Evolutionary conservation across 1,140 invertebrate genomes (phyloP).

Genomic region (Drosophila pandora): DNA sequence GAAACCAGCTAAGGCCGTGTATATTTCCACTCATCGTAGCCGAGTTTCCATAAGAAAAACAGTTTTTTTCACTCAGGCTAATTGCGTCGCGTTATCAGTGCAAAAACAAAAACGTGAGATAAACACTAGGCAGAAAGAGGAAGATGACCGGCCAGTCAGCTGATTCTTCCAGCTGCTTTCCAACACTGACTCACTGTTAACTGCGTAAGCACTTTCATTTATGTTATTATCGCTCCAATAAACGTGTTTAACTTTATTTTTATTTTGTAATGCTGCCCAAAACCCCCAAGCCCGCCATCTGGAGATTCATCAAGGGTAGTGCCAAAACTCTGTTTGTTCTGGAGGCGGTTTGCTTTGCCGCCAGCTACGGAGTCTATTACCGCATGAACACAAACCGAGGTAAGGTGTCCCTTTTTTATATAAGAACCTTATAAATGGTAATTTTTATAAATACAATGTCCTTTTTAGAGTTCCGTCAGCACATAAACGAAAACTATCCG

Average conservation of each 20-base stretch:
- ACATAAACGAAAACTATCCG: conserved; percentile 86
- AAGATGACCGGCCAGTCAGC: conserved; percentile 40
- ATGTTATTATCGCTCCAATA: conserved; percentile 1
- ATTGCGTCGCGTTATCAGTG: conserved; percentile 78
- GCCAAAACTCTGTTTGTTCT: conserved; percentile 84
- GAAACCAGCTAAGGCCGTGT: conserved; percentile 92
- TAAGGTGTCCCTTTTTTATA: conserved; percentile 72
- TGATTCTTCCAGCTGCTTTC: conserved; percentile 5
- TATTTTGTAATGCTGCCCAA: conserved; percentile 85
- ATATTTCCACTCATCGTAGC: conserved; percentile 83
- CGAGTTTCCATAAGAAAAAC: conserved; percentile 35
- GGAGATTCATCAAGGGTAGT: conserved; percentile 85
- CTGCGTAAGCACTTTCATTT: conserved; percentile 50
- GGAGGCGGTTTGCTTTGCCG: conserved; percentile 85
- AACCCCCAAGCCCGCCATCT: conserved; percentile 85
- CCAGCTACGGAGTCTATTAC: conserved; percentile 86
- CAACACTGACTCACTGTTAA: conserved; percentile 25
- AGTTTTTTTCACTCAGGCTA: conserved; percentile 23
- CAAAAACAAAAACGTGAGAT: conserved; percentile 61
- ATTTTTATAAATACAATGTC: conserved; percentile 16
- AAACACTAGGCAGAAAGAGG: conserved; percentile 33
- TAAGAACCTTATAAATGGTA: conserved; percentile 31
- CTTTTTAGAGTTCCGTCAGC: conserved; percentile 86
- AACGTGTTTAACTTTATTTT: conserved; percentile 64
- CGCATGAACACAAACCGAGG: conserved; percentile 87